These are phyloP conservation scores for Sciurus carolinensis DNA, from an alignment of 2,797 vertebrate species.

Conservation along the genomic window DNA sequence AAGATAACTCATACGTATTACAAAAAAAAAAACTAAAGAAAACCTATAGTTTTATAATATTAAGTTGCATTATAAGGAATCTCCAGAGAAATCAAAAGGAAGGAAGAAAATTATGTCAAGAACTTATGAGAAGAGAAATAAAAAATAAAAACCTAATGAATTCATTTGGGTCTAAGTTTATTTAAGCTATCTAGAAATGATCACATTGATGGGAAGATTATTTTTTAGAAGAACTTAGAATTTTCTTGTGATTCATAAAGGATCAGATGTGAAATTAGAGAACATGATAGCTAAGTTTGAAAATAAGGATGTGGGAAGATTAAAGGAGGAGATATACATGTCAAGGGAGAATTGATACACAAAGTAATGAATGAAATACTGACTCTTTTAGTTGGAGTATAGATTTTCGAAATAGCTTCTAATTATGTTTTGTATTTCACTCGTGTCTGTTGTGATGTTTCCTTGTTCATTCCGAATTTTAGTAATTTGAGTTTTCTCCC, in stretches of 20 bases:
- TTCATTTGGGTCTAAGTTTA: not conserved
- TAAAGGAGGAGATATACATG: not conserved
- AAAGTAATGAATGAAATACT: not conserved
- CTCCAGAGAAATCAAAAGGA: not conserved
- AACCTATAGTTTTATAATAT: not conserved
- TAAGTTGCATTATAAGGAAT: not conserved
- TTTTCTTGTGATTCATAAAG: slow-evolving; percentile 46
- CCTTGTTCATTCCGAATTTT: no score
- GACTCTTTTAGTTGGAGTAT: not conserved
- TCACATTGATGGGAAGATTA: not conserved
- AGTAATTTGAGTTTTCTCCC: no score
- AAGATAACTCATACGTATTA: not conserved
- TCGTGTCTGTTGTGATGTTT: no score
- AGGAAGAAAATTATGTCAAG: not conserved
- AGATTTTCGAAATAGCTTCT: no score
- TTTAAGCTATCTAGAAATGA: slow-evolving; percentile 27
- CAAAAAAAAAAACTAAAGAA: slow-evolving; percentile 28
- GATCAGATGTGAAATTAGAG: slow-evolving; percentile 49
- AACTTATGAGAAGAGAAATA: not conserved
- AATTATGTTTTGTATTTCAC: no score
- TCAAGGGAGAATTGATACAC: not conserved
- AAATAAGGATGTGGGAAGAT: slow-evolving; percentile 24
- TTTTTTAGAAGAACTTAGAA: slow-evolving; percentile 52
- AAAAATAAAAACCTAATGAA: not conserved
- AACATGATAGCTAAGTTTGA: slow-evolving; percentile 15